A percentile compares a stretch with the other conserved stretches of the same genome.
Evolutionary conservation across 2,797 vertebrate genomes (phyloP).

Genomic region (Cirrhinus mrigala): DNA sequence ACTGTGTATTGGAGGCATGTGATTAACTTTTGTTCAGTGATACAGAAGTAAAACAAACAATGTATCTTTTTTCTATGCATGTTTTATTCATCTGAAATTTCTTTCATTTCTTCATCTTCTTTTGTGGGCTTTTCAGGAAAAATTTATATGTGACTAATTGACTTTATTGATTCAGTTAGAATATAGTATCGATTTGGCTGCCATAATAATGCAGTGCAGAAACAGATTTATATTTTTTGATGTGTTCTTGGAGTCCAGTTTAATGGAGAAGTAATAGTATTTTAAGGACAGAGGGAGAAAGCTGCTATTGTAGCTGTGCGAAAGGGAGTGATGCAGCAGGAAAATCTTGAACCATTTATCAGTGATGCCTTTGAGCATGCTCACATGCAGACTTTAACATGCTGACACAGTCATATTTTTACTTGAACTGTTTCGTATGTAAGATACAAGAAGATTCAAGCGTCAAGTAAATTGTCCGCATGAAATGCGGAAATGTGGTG

Average conservation of each 20-base stretch:
- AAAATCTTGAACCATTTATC: neutral
- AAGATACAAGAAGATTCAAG: neutral
- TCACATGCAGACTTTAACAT: neutral
- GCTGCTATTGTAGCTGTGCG: neutral
- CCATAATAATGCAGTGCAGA: neutral
- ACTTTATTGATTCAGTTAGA: neutral
- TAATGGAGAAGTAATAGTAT: neutral
- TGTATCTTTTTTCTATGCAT: neutral
- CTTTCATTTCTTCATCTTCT: neutral
- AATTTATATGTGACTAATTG: neutral
- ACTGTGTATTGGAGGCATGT: neutral
- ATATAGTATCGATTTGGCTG: neutral
- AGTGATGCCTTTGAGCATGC: slow-evolving; percentile 3
- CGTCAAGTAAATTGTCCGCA: neutral
- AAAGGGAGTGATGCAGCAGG: neutral
- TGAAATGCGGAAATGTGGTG: neutral
- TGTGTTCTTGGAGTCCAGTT: neutral
- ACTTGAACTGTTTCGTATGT: neutral
- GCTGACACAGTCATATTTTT: slow-evolving; percentile 3
- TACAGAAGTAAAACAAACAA: neutral
- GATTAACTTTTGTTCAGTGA: neutral
- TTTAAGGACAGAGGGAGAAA: slow-evolving; percentile 1
- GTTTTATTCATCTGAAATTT: neutral
- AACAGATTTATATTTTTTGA: neutral
- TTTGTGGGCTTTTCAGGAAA: neutral